Conservation (phyloP, 1,140 invertebrate species). For the Hylaeus anthracinus region DNA sequence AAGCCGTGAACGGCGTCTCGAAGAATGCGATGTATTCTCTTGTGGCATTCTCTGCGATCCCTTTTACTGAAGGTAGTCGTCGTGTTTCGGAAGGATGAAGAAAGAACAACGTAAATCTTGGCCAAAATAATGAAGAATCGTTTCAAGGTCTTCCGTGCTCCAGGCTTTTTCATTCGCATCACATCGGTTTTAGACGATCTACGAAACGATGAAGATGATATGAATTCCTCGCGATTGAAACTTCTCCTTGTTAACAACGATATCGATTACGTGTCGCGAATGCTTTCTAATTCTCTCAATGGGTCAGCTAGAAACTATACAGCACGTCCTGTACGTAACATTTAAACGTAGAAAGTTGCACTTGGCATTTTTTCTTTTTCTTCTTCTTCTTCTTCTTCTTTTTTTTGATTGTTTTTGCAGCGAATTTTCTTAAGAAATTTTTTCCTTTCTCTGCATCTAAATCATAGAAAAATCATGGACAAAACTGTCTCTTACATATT, state of each 20-base stretch:
- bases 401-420: not conserved
- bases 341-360: conserved; percentile 48
- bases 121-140: conserved; percentile 46
- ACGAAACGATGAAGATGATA: not conserved
- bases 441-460: conserved; percentile 54
- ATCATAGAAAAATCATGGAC: conserved; percentile 65
- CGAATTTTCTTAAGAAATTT: too few relatives aligned
- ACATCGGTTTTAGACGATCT: too few relatives aligned
- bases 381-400: conserved; percentile 15
- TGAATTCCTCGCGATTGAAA: too few relatives aligned
- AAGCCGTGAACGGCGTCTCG: conserved; percentile 39
- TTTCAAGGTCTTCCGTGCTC: conserved; percentile 32
- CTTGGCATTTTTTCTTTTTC: conserved; percentile 7
- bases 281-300: not conserved
- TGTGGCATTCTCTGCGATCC: not conserved
- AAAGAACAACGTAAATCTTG: conserved; percentile 57
- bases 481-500: conserved; percentile 30
- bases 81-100: conserved; percentile 48
- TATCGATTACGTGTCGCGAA: not conserved
- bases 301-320: conserved; percentile 39
- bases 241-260: too few relatives aligned
- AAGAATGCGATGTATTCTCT: conserved; percentile 45
- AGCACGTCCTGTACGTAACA: conserved; percentile 25
- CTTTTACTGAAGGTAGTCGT: conserved; percentile 5
- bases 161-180: too few relatives aligned